Conservation (phyloP, 2,888 invertebrate genomes). For the Argyra leucocephala region DNA sequence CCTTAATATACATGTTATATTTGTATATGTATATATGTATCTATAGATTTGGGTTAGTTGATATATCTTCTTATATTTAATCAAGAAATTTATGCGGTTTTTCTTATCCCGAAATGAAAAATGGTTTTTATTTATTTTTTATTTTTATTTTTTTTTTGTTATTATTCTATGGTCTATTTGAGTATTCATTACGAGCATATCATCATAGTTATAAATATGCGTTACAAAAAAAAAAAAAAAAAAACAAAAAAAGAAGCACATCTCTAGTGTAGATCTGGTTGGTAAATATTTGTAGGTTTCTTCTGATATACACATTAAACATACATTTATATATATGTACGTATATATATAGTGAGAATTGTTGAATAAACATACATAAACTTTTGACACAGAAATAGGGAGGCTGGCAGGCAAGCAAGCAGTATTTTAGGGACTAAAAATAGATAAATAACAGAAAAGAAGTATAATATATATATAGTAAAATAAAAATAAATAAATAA, state of each 20-base stretch:
- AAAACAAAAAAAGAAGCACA: background rate
- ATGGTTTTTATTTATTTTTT: background rate
- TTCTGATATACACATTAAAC: background rate
- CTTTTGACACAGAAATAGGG: background rate
- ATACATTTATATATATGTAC: background rate
- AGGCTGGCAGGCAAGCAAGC: background rate
- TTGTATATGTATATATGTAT: background rate
- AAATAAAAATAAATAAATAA: background rate
- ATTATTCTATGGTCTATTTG: background rate
- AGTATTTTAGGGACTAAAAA: background rate
- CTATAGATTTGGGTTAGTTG: background rate
- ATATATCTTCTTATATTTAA: background rate
- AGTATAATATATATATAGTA: background rate
- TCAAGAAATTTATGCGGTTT: slow-evolving; percentile 3
- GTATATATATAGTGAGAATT: too few species aligned
- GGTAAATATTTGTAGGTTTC: slow-evolving; percentile 1
- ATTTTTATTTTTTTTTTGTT: background rate
- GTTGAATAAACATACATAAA: background rate
- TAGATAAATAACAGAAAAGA: background rate
- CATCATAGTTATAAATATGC: slow-evolving; percentile 6
- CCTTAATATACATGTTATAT: background rate
- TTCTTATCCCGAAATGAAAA: slow-evolving; percentile 6
- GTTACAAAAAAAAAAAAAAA: background rate
- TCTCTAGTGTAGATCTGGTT: background rate
- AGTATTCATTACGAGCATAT: slow-evolving; percentile 3